Base-by-base conservation (phyloP, 2,797 vertebrate species). In the Neosilurus hyrtlii region DNA sequence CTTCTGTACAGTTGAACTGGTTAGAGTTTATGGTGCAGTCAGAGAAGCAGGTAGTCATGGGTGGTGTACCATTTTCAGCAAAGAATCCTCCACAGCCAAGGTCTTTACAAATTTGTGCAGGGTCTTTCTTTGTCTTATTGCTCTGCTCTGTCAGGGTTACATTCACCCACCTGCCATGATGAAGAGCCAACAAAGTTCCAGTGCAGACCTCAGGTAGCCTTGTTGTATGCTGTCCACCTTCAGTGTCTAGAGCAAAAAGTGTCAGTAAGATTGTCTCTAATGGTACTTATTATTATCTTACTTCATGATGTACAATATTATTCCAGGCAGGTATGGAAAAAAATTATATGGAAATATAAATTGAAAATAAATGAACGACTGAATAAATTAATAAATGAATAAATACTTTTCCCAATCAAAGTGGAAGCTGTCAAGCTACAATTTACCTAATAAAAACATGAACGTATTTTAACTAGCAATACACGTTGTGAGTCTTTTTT, bases 1-100 rank as follows among this genome's bases (percentile, higher is more conserved):
- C 63, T 65, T 66, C 59, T 16, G 71, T 87, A 81, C 90, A 91
- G 62, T 87, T 82, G 72, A 84, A 63, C 82, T 88, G 66, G 3
- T 49, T 66, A 24, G 72, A 76, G 56, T 81, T 51, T 30, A 52
- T 86, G 57, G 62, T 77, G 81, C 89, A 91, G 77, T 80, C n/a
- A 43, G 77, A 85, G 83, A 89, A 75, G 65, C 88, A 89, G 79
- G 30, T 72, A 63, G 49, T 75, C 22, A 35, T 65, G 52, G 65
- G 26, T 54, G 49, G 43, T 9, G 57, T 18, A 14, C 7, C 63
- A 26, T 74, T 81, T 4, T 66, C 54, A 9, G 79, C 10, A n/a
- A 65, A 83, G n/a, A 52, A 1, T n/a, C 24, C 49, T 67, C 85
- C 83, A 57, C 90, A 91, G 30, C 54, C 76, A 26, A 87, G 83